Base-by-base conservation (phyloP, 2,113 vertebrate species). In the Numenius arquata region DNA sequence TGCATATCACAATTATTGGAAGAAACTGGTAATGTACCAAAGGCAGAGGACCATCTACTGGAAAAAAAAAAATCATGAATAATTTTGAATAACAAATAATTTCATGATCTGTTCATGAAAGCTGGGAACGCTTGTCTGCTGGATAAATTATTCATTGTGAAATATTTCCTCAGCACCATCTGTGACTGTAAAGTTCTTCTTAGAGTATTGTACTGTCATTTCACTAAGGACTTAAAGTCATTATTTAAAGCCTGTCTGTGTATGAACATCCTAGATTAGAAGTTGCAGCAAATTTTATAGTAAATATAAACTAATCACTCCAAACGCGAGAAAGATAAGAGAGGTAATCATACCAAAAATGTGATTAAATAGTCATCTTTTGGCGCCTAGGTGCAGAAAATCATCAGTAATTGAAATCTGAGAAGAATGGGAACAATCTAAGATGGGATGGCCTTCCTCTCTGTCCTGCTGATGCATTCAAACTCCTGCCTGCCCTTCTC, bases 101-200 rank as follows among this genome's bases (percentile, higher is more conserved):
- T 71, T 88, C 78, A 80, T 91, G 36, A 88, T 90, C 47, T 94
- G 72, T 80, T 94, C 68, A 65, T 95, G 81, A 96, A 83, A 96
- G 26, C 50, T 85, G 47, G 20, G 53, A 94, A 77, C 32, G 61
- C 90, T 94, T 93, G 29, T 90, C 43, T 95, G 47, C 30, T 70
- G 29, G 55, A 94, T 90, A 96, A 96, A 95, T 88, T 93, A 94
- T 93, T 97, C 78, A 72, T 87, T 89, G 66, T 90, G 62, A 97
- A 96, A 55, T 82, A 84, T 91, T 97, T 96, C n/a, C 77, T 93
- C 75, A 88, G 68, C 23, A 91, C 47, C 75, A 90, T 90, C 95
- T 96, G 82, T 85, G 75, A 90, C 41, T 71, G 41, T 85, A 67
- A 92, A 71, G 29, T 90, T 96, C 55, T 59, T 79, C 62, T 90